A percentile compares a stretch with the other conserved stretches of the same genome.
These are phyloP conservation scores for Orthonyx spaldingii DNA, from an alignment of 2,113 vertebrate species.

Conservation along the genomic window DNA sequence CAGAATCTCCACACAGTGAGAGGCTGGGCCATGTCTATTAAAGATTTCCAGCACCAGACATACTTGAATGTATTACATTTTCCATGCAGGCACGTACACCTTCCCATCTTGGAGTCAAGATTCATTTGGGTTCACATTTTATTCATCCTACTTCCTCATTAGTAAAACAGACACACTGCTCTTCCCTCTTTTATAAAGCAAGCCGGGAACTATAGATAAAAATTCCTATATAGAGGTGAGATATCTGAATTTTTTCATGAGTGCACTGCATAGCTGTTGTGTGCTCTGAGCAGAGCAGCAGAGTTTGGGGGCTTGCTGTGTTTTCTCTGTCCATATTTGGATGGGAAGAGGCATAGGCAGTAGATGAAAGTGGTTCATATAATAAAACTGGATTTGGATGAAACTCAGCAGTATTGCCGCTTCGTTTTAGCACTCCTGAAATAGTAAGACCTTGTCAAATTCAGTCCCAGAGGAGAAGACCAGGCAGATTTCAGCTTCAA, in stretches of 20 bases:
- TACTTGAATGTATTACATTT: not conserved
- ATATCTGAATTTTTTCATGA: not conserved
- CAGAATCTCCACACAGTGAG: not conserved
- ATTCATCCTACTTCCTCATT: not conserved
- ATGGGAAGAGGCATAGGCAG: constrained; percentile 19
- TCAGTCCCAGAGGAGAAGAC: not conserved
- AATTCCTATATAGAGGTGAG: not conserved
- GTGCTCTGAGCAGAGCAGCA: not conserved
- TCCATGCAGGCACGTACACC: not conserved
- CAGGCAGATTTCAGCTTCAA: not conserved
- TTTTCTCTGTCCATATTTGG: constrained; percentile 52
- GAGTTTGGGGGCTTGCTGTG: constrained; percentile 8
- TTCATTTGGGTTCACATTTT: not conserved
- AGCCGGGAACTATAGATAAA: not conserved
- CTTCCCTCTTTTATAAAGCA: not conserved
- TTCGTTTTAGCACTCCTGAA: constrained; percentile 31
- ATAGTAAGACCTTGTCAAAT: constrained; percentile 49
- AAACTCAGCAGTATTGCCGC: constrained; percentile 10
- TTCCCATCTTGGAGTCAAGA: not conserved
- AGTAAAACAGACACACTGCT: not conserved
- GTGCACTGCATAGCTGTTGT: not conserved
- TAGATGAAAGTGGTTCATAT: constrained; percentile 30
- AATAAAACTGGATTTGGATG: constrained; percentile 43
- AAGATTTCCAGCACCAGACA: not conserved
- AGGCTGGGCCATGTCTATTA: not conserved